These are phyloP conservation scores for Melinopterus prodromus DNA, from an alignment of 2,888 invertebrate species.

Conservation along the genomic window DNA sequence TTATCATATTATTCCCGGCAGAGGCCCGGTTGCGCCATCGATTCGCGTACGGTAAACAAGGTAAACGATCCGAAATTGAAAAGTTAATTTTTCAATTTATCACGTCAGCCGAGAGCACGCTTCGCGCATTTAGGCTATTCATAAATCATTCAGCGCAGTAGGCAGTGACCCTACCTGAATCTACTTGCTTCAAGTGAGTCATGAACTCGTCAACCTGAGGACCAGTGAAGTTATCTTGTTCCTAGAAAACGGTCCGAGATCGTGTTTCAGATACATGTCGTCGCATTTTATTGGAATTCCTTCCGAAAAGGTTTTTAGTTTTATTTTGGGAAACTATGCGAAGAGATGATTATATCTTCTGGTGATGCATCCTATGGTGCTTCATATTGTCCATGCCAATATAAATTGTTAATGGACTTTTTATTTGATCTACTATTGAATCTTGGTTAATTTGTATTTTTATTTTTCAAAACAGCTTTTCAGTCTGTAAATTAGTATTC, in stretches of 20 bases:
- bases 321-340: not conserved
- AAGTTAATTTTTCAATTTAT: not conserved
- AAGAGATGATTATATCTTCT: no score
- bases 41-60: not conserved
- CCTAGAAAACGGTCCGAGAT: not conserved
- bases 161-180: not conserved
- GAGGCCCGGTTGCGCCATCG: not conserved
- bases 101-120: not conserved
- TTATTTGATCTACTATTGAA: no score
- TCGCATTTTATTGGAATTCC: not conserved
- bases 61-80: conserved; percentile 4
- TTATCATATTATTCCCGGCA: not conserved
- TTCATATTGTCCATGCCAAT: no score
- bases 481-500: no score
- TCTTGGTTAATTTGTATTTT: no score
- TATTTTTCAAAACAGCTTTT: no score
- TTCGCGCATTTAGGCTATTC: not conserved
- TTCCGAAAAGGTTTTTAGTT: not conserved
- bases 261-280: not conserved
- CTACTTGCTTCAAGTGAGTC: not conserved
- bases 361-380: no score
- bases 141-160: not conserved
- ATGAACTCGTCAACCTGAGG: not conserved
- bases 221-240: not conserved
- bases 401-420: no score